Conservation (phyloP, 2,888 invertebrate genomes). For the Acrobasis consociella region DNA sequence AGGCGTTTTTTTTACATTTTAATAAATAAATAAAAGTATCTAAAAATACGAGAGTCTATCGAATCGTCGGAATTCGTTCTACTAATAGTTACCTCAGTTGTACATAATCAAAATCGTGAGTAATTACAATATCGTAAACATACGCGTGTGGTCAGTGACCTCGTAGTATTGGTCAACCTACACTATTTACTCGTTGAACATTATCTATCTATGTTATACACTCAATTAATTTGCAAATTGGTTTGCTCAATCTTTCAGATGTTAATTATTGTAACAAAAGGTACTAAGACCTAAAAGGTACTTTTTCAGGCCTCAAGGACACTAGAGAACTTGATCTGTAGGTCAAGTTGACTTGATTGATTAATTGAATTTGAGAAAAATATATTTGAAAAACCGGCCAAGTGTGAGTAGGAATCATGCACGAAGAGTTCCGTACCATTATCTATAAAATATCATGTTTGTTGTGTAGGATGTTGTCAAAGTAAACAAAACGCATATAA, state of each 20-base stretch:
- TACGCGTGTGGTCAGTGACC: conserved; percentile 11
- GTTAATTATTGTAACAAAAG: neutral
- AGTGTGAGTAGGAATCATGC: too few relatives aligned
- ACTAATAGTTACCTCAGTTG: neutral
- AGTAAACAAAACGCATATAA: too few relatives aligned
- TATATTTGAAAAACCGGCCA: too few relatives aligned
- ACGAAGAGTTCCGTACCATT: too few relatives aligned
- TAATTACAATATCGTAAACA: conserved; percentile 10
- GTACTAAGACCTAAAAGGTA: neutral
- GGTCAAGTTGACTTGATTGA: too few relatives aligned
- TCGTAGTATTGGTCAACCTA: conserved; percentile 13
- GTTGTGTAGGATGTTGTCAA: too few relatives aligned
- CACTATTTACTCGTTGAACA: neutral
- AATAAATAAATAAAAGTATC: too few relatives aligned
- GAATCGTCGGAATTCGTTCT: neutral
- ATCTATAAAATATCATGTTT: too few relatives aligned
- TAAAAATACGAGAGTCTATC: neutral
- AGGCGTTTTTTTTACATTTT: too few relatives aligned
- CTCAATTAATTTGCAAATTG: conserved; percentile 5
- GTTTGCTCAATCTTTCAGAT: neutral
- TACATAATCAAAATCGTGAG: conserved; percentile 10
- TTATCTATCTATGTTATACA: neutral
- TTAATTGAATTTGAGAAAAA: too few relatives aligned
- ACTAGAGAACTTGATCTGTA: too few relatives aligned
- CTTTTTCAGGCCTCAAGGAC: neutral